Evolutionary conservation across 2,888 invertebrate genomes (phyloP).

Genomic region (Dryobota labecula): DNA sequence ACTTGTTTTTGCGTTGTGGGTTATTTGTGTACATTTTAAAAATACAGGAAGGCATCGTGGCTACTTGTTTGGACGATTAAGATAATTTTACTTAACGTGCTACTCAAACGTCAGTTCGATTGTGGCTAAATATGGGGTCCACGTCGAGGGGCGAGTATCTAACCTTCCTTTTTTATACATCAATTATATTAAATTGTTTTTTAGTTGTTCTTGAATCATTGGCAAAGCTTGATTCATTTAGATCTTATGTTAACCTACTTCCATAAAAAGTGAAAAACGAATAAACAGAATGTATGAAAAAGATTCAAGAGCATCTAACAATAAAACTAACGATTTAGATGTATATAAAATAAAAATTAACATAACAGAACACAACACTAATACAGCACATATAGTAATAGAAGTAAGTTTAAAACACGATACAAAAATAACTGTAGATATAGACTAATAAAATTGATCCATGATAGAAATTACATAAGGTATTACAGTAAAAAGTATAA

Average conservation of each 20-base stretch:
- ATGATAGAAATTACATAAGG: constrained; percentile 65
- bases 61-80: too few relatives aligned
- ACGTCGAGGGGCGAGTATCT: too few relatives aligned
- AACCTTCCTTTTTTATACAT: too few relatives aligned
- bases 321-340: constrained; percentile 50
- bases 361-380: constrained; percentile 25
- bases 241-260: background rate
- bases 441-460: constrained; percentile 48
- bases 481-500: constrained; percentile 63
- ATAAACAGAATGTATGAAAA: background rate
- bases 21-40: too few relatives aligned
- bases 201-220: constrained; percentile 55
- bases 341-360: constrained; percentile 60
- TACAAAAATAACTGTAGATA: constrained; percentile 61
- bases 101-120: too few relatives aligned
- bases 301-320: constrained; percentile 53
- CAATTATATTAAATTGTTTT: constrained; percentile 27
- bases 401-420: constrained; percentile 20
- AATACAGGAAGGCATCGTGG: too few relatives aligned
- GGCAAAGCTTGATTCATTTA: background rate
- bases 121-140: too few relatives aligned
- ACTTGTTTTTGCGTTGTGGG: too few relatives aligned
- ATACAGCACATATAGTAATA: constrained; percentile 32
- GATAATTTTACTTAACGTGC: too few relatives aligned
- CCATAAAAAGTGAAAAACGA: background rate